Evolutionary conservation across 2,113 vertebrate genomes (phyloP), one percentile per base, ranked within the genome.

Genomic region (Takifugu bimaculatus): DNA sequence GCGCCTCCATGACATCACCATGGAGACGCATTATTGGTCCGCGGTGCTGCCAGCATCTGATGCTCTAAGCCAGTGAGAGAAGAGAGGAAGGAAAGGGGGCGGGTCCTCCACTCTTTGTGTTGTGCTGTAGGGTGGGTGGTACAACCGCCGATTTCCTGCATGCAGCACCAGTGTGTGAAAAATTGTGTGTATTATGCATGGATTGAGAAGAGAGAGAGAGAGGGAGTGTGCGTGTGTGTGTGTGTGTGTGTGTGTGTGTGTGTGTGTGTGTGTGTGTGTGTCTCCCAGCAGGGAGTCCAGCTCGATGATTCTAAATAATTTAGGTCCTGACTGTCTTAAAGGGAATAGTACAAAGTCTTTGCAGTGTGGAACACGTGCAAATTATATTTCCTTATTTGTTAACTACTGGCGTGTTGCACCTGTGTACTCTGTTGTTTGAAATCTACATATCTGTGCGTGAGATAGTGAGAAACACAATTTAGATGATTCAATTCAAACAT

Each of bases 1-100:
- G 86, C 80, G 80, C 81, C 72, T 65, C 64, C 83, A 92, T 92
- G 91, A 92, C 91, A 92, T 92, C 91, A 92, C 77, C 83, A 72
- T 54, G 68, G 62, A 86, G 76, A 27, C 0, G 49, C 77, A 66
- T 68, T 5, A 92, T 92, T 92, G 90, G 91, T 63, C 53, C 6
- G 65, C 68, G 63, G 60, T 71, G 56, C 77, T 80, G 86, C 80
- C 85, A 87, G 82, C 82, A 88, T 80, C 72, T 57, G 65, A 57
- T 68, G 49, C 57, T 65, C n/a, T 32, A 45, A 50, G 66, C 87
- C 86, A 87, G 85, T 84, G n/a, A 50, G 63, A 75, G 73, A 11
- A 5, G 28, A 60, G 65, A 44, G 70, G 32, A 59, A 69, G 61
- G 67, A 69, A 28, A 57, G 59, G 65, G 72, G 83, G 83, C 60